These are phyloP conservation scores for Menidia menidia DNA, from an alignment of 2,797 vertebrate species.

Conservation along the genomic window DNA sequence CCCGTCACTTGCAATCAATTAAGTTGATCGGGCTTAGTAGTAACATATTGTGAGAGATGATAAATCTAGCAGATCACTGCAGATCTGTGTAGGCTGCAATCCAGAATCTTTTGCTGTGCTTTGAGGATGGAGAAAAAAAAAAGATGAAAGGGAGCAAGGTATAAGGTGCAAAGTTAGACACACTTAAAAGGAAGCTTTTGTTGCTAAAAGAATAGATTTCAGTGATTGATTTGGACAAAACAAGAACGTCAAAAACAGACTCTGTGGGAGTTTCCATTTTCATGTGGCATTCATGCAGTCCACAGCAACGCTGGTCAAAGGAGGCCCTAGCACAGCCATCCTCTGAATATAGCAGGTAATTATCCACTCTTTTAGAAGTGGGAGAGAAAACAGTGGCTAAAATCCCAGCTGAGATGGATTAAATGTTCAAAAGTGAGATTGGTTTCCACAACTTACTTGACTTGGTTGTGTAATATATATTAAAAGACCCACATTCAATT, in stretches of 20 bases:
- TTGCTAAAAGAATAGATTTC: conserved; percentile 45
- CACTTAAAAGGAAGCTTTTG: conserved; percentile 24
- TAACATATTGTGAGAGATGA: conserved; percentile 49
- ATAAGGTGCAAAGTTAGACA: conserved; percentile 25
- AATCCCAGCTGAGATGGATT: conserved; percentile 58
- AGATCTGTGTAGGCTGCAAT: conserved; percentile 29
- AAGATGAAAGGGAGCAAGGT: conserved; percentile 39
- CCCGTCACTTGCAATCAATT: conserved; percentile 77
- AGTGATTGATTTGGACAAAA: conserved; percentile 71
- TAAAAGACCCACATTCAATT: conserved; percentile 56
- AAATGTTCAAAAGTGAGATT: conserved; percentile 57
- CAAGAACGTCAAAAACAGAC: conserved; percentile 64
- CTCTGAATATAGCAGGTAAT: conserved; percentile 49
- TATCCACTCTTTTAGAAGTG: conserved; percentile 47
- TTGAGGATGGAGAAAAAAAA: conserved; percentile 20
- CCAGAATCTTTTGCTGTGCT: conserved; percentile 22
- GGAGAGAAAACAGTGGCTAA: conserved; percentile 35
- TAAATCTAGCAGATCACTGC: conserved; percentile 53
- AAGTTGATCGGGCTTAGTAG: conserved; percentile 76
- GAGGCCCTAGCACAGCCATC: conserved; percentile 48
- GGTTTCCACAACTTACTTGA: conserved; percentile 52
- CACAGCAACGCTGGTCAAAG: conserved; percentile 60
- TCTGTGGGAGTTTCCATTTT: conserved; percentile 50
- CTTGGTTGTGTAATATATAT: conserved; percentile 70
- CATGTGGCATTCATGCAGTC: conserved; percentile 45